phyloP scores from a whole-genome alignment of 2,797 vertebrate species.

The Eurystomus glaucurus region DNA sequence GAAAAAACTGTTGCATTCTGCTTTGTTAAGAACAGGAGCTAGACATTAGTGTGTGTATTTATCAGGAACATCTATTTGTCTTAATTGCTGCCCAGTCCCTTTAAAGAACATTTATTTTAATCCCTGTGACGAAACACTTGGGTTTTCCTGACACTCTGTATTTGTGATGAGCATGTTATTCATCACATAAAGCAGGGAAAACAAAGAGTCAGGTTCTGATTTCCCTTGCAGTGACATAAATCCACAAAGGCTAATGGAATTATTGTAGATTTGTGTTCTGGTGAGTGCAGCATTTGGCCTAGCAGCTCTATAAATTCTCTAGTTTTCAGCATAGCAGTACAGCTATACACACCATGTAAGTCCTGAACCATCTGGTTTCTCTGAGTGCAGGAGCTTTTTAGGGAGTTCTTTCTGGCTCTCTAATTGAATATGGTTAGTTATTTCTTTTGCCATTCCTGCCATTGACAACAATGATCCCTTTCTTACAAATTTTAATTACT shows the following conservation, averaged over 20 bases:
- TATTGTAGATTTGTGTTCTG: constrained; percentile 39
- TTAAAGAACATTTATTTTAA: background rate
- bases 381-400: background rate
- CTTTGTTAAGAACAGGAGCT: background rate
- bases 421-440: background rate
- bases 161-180: background rate
- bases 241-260: constrained; percentile 17
- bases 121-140: background rate
- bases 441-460: background rate
- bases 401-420: background rate
- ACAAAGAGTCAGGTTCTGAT: constrained; percentile 5
- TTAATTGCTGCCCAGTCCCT: background rate
- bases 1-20: background rate
- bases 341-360: background rate
- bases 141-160: background rate
- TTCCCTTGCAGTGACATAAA: constrained; percentile 15
- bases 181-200: constrained; percentile 12
- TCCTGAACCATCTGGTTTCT: constrained; percentile 13
- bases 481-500: constrained; percentile 12
- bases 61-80: background rate
- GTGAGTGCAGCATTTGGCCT: constrained; percentile 22
- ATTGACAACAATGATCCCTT: background rate
- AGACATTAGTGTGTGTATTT: background rate
- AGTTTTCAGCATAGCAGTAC: background rate
- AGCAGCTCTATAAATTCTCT: constrained; percentile 22